Evolutionary conservation across 2,888 invertebrate species (phyloP).

Genomic region (Panorpa germanica): DNA sequence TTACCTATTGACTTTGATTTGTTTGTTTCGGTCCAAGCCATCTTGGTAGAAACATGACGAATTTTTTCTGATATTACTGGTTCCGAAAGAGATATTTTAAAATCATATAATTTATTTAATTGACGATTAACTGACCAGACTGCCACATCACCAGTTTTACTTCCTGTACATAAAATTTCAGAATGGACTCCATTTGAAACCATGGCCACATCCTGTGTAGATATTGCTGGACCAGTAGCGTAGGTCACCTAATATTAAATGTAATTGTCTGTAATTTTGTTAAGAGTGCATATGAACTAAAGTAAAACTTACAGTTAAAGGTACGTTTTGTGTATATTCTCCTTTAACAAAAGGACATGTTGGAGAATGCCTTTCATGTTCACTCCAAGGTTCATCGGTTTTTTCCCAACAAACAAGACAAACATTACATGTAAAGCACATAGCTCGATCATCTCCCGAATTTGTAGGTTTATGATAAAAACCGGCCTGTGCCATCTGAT

Average conservation of each 20-base stretch:
- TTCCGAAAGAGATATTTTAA: slow-evolving; percentile 29
- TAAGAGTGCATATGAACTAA: neutral
- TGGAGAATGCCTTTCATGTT: slow-evolving; percentile 88
- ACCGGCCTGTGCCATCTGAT: slow-evolving; percentile 93
- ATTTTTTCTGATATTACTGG: slow-evolving; percentile 17
- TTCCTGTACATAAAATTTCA: slow-evolving; percentile 35
- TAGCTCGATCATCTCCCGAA: slow-evolving; percentile 80
- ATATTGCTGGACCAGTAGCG: slow-evolving; percentile 59
- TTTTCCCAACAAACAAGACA: slow-evolving; percentile 95
- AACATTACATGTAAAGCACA: slow-evolving; percentile 91
- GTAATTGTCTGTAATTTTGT: neutral
- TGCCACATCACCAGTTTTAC: slow-evolving; percentile 44
- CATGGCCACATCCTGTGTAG: slow-evolving; percentile 30
- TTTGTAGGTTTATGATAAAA: slow-evolving; percentile 89
- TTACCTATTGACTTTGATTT: no score
- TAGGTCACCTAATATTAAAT: slow-evolving; percentile 36
- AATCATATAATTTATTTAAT: slow-evolving; percentile 45
- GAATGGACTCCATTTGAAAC: slow-evolving; percentile 41
- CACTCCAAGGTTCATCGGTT: slow-evolving; percentile 93
- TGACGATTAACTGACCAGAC: slow-evolving; percentile 74
- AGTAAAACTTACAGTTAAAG: slow-evolving; percentile 40
- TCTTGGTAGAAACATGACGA: no score
- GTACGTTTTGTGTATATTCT: slow-evolving; percentile 89
- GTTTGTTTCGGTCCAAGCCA: no score
- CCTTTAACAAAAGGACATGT: slow-evolving; percentile 87